Conservation (phyloP, 2,888 invertebrate species). For the Tenthredo livida region DNA sequence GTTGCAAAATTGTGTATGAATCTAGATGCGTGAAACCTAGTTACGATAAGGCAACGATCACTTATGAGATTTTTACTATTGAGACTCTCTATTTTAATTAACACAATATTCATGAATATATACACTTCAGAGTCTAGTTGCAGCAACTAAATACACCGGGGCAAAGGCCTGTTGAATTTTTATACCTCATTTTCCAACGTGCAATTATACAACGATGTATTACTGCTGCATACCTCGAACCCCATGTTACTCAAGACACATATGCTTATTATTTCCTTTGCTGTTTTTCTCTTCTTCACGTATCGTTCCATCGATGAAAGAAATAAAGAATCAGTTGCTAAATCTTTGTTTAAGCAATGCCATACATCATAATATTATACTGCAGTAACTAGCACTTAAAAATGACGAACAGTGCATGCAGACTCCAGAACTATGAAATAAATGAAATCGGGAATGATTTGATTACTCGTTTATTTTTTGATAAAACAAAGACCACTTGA, state of each 20-base stretch:
- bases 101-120: background rate
- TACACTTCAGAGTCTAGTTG: background rate
- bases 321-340: background rate
- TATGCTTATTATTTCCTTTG: constrained; percentile 12
- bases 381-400: background rate
- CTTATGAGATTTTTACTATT: background rate
- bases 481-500: background rate
- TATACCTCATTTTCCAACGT: constrained; percentile 21
- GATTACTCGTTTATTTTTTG: background rate
- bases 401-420: background rate
- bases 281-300: background rate
- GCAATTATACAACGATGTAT: constrained; percentile 26
- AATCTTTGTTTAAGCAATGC: background rate
- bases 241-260: background rate
- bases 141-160: constrained; percentile 11
- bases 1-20: background rate
- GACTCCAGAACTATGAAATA: background rate
- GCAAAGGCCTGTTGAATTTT: constrained; percentile 41
- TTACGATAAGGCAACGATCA: background rate
- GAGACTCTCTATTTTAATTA: background rate
- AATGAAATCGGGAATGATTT: background rate
- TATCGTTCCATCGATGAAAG: background rate
- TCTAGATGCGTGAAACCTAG: background rate
- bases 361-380: background rate
- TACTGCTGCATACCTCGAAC: constrained; percentile 17